Evolutionary conservation across 2,888 invertebrate species (phyloP).

Genomic region (Drosophila colorata): DNA sequence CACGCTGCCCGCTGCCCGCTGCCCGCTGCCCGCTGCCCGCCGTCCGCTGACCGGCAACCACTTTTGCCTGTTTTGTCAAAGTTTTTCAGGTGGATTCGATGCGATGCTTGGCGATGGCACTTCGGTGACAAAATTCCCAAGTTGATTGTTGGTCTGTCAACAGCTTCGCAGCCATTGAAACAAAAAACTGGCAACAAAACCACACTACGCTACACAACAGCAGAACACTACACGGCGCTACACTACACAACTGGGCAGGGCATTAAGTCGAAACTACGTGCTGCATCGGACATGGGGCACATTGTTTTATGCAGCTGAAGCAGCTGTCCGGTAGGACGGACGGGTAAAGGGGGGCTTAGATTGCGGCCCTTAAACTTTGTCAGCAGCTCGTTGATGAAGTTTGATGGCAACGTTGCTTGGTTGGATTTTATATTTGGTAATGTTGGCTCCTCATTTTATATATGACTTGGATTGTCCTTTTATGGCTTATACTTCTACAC

Average conservation of each 20-base stretch:
- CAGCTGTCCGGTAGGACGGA: background rate
- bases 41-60: constrained; percentile 1
- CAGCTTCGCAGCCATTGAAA: constrained; percentile 70
- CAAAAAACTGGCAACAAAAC: constrained; percentile 66
- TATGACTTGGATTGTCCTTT: constrained; percentile 46
- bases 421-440: constrained; percentile 57
- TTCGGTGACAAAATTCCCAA: constrained; percentile 80
- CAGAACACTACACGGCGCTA: constrained; percentile 25
- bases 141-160: constrained; percentile 82
- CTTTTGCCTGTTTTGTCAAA: constrained; percentile 57
- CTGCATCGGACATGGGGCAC: constrained; percentile 49
- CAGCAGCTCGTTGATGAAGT: constrained; percentile 77
- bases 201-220: constrained; percentile 41
- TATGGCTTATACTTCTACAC: constrained; percentile 39
- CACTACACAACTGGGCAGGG: constrained; percentile 27
- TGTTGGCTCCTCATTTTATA: constrained; percentile 48
- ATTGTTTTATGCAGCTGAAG: constrained; percentile 37
- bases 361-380: constrained; percentile 66
- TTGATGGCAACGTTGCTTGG: constrained; percentile 66
- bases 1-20: background rate
- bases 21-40: no score
- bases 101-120: constrained; percentile 64
- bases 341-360: constrained; percentile 7
- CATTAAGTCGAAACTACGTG: constrained; percentile 65
- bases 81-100: constrained; percentile 62